A percentile compares a stretch with the other conserved stretches of the same genome.
phyloP scores from a whole-genome alignment of 1,140 invertebrate genomes.

The Drosophila burlai region DNA sequence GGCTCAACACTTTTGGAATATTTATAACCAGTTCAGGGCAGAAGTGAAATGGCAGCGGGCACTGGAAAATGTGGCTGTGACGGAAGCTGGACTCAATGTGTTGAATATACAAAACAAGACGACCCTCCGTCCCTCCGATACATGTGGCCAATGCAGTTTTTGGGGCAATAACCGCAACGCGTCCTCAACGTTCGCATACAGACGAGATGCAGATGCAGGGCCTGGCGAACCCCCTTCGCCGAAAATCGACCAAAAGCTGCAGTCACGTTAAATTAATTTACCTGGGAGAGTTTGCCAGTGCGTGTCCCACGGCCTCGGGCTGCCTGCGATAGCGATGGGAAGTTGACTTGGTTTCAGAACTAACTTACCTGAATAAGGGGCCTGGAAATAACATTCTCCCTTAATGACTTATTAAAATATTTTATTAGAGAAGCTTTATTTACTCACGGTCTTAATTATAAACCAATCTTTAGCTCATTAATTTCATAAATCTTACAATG shows the following conservation, averaged over 20 bases:
- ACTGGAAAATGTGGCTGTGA: constrained; percentile 8
- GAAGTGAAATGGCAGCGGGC: background rate
- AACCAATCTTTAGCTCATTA: background rate
- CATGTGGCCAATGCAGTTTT: constrained; percentile 60
- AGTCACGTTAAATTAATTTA: constrained; percentile 84
- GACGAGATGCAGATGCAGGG: constrained; percentile 19
- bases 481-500: background rate
- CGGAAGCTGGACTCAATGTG: constrained; percentile 66
- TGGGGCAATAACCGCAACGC: constrained; percentile 73
- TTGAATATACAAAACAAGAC: constrained; percentile 70
- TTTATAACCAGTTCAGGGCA: constrained; percentile 42
- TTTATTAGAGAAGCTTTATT: background rate
- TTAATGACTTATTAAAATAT: background rate
- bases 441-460: background rate
- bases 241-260: constrained; percentile 79
- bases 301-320: constrained; percentile 20
- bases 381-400: background rate
- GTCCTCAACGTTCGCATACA: constrained; percentile 70
- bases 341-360: background rate
- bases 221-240: constrained; percentile 52
- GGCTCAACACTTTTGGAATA: constrained; percentile 60
- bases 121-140: background rate
- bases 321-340: constrained; percentile 23
- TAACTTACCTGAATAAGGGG: background rate
- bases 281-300: constrained; percentile 42